Conservation (phyloP, 2,888 invertebrate species). For the Abscondita cerata region DNA sequence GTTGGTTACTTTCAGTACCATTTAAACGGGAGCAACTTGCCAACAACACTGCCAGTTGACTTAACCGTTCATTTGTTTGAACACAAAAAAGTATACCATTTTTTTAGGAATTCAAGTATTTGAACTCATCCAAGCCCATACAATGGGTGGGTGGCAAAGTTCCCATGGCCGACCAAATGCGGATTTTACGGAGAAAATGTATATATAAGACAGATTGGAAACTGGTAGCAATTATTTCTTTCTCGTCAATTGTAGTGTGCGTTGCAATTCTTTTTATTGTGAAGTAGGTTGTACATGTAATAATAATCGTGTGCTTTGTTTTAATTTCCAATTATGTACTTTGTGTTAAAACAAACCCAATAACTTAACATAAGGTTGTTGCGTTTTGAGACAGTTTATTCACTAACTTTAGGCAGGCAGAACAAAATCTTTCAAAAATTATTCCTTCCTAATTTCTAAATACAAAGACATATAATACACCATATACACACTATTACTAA, state of each 20-base stretch:
- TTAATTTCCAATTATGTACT: too few relatives aligned
- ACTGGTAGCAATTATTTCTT: constrained; percentile 67
- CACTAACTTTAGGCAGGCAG: too few relatives aligned
- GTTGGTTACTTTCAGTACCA: constrained; percentile 79
- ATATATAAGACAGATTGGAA: constrained; percentile 72
- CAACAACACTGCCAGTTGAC: constrained; percentile 69
- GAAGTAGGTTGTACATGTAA: constrained; percentile 58
- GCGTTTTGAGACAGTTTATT: too few relatives aligned
- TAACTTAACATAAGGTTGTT: too few relatives aligned
- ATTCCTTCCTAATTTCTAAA: too few relatives aligned
- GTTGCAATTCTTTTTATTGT: constrained; percentile 72
- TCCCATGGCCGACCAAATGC: constrained; percentile 80
- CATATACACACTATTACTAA: too few relatives aligned
- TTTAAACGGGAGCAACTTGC: constrained; percentile 59
- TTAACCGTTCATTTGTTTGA: too few relatives aligned
- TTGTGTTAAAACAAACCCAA: too few relatives aligned
- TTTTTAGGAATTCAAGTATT: constrained; percentile 68
- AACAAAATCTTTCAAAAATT: too few relatives aligned
- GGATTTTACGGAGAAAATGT: constrained; percentile 84
- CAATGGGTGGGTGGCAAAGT: constrained; percentile 79
- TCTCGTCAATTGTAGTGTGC: constrained; percentile 69
- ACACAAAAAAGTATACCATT: too few relatives aligned
- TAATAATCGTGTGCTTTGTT: constrained; percentile 42
- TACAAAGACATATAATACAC: too few relatives aligned
- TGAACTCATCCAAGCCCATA: constrained; percentile 69